Base-by-base conservation (phyloP, 35 echinoderm and acorn worm genomes). In the Antedon bifida region DNA sequence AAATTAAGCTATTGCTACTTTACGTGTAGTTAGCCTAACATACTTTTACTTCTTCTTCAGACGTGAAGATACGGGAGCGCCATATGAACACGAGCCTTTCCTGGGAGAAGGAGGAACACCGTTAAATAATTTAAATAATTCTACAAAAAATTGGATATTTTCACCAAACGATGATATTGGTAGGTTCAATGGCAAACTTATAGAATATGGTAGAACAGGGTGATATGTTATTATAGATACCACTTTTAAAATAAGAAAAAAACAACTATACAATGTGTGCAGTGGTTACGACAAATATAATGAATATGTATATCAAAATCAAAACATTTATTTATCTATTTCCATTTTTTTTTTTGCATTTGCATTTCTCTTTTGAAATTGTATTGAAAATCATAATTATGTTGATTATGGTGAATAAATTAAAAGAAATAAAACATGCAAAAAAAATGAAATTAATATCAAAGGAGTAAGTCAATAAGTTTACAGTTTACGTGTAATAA, bases 111-210 rank as follows among this genome's bases (percentile, higher is more conserved):
- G 82, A 34, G 82, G 51, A 11, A 73, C 82, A 33, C 82, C 82
- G 1, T 73, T 83, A 46, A 83, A 83, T 56, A 83, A 83, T 29
- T 19, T 83, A 73, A 83, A 73, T 73, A 83, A 73, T 29, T 73
- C 74, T 0, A 83, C 82, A 0, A 83, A 46, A 33, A 46, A 46
- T 9, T 83, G 82, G 82, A 73, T 83, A 34, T 83, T 83, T 73
- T 73, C 51, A 46, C 51, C 45, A 26, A 83, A 35, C 34, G 51
- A 46, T 83, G 82, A 83, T 73, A 73, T 83, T 0, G 82, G 82
- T 83, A 83, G 29, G 82, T 33, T 73, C 30, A 45, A 10, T n/a
- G n/a, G n/a, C n/a, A n/a, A n/a, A n/a, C n/a, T n/a, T n/a, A n/a
- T 33, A 31, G 38, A 31, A 31, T 79, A 13, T 11, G 34, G 3